Evolutionary conservation across 2,888 invertebrate genomes (phyloP), one percentile per base, ranked within the genome.

Genomic region (Prosapia bicincta): DNA sequence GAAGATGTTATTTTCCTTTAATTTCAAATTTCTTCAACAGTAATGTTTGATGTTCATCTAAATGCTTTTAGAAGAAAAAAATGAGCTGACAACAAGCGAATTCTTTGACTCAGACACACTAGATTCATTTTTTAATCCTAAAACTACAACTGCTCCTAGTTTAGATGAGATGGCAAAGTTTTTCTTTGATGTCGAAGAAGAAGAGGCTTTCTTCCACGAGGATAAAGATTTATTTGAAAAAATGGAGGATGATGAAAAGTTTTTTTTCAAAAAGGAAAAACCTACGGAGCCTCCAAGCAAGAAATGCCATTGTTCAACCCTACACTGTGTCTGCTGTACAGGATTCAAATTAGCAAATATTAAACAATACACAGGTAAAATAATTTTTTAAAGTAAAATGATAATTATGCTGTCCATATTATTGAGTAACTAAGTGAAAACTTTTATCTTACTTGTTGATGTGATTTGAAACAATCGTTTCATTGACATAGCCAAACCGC

Each of bases 151-250:
- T 24, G 67, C 66, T 26, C 67, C 72, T 25, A 38, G 67, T 25
- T 67, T 72, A 9, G 38, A 67, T 15, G 72, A 72, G 43, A 30
- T 24, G 32, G 67, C 67, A 13, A 43, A 72, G n/a, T 24, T 30
- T 20, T 72, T 72, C 32, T 72, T 72, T 20, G 72, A 66, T 23
- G 72, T 30, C 1, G 15, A 26, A 25, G 67, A 67, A 38, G 72
- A 67, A 25, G 72, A 72, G 13, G 32, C 24, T 20, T 67, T 72
- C 25, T 72, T 72, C 38, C 28, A 66, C 24, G 38, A 72, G 30
- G 72, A 72, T n/a, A 66, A 72, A 67, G 72, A 72, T 25, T 67
- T 72, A 30, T 72, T 72, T 67, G 72, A 72, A 23, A 66, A 67
- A 32, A 67, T 72, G 72, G 67, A 67, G 25, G 67, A 66, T n/a